Evolutionary conservation across 2,888 invertebrate species (phyloP), one percentile per base, ranked within the genome.

Genomic region (Eledona agricola): DNA sequence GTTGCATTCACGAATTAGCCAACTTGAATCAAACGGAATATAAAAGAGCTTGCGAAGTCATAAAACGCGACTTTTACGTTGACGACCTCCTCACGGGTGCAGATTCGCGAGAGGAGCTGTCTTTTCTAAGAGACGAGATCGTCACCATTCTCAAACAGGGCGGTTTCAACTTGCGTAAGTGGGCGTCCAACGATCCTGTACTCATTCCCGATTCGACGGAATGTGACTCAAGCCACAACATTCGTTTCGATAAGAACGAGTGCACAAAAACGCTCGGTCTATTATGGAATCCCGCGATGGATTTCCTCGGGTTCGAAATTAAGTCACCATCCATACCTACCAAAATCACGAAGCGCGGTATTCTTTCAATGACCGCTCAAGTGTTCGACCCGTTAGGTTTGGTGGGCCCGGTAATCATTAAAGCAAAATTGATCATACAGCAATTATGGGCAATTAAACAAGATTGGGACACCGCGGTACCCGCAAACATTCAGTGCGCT

Each of bases 1-100:
- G 60, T 9, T 42, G 51, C n/a, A 28, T 68, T 4, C 57, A 52
- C 9, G 43, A 62, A 49, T 46, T 64, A n/a, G 62, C 65, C 0
- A 20, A 45, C 1, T 37, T 56, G 3, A 46, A 57, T 19, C 45
- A 51, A 2, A 60, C 64, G 3, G 5, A 46, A 3, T 58, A 58
- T n/a, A 12, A 3, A 4, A 12, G 6, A 12, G 15, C 34, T 5
- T 9, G 35, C 16, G 28, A 29, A 12, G 51, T 56, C 5, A 29
- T 26, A 10, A 9, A 20, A 6, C n/a, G n/a, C n/a, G 45, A 54
- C 29, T 58, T 58, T 26, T 58, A 59, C 20, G 46, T 59, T 1
- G 57, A 59, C 22, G 57, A 58, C 20, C 17, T 55, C 1, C 15
- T 59, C 9, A 55, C 55, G 1, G 55, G 59, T 12, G 10, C 38